phyloP scores from a whole-genome alignment of 2,113 vertebrate genomes.

The Elephantulus edwardii region DNA sequence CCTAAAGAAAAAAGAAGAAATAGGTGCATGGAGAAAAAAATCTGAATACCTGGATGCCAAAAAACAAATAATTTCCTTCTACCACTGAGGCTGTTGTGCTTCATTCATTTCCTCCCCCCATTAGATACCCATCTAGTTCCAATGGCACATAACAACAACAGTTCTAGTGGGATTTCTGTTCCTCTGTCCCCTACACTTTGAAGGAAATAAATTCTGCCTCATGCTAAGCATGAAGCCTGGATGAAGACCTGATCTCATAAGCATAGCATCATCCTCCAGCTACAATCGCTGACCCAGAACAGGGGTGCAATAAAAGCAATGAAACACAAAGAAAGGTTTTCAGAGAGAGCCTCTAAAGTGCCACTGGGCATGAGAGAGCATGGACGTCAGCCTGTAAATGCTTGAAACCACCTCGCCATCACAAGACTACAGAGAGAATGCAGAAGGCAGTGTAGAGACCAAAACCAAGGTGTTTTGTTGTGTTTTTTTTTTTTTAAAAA shows the following conservation, averaged over 20 bases:
- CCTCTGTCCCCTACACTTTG: neutral
- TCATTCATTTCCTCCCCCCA: neutral
- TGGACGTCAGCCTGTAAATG: neutral
- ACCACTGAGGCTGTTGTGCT: neutral
- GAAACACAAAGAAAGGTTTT: neutral
- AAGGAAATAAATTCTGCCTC: neutral
- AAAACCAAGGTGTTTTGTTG: too few species aligned
- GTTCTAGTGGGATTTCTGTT: neutral
- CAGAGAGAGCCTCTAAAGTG: neutral
- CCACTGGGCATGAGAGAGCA: neutral
- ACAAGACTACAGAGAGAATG: neutral
- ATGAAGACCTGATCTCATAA: neutral
- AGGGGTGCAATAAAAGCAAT: neutral
- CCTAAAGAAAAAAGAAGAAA: slow-evolving; percentile 81
- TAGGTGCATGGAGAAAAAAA: neutral
- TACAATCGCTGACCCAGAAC: neutral
- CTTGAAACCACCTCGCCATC: neutral
- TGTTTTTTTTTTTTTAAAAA: too few species aligned
- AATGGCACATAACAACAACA: too few species aligned
- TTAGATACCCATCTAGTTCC: neutral
- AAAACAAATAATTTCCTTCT: neutral
- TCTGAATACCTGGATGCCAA: neutral
- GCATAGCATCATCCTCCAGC: neutral
- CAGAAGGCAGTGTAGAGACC: neutral
- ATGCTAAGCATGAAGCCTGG: neutral